Conservation (phyloP, 37 sponge, comb jelly and placozoan genomes). For the Petrosia ficiformis region DNA sequence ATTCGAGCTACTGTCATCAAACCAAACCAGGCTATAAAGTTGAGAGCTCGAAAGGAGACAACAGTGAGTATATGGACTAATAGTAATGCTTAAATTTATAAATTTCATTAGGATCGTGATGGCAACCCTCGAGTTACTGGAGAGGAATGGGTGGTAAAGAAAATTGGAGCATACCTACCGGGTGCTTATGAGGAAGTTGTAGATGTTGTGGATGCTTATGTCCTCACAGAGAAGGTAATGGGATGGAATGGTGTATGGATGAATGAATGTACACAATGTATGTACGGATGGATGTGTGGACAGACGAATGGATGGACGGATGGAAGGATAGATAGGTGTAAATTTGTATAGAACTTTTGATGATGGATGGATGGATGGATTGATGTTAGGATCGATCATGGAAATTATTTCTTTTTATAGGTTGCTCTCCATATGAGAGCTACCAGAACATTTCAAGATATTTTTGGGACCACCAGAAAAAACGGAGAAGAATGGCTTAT, state of each 20-base stretch:
- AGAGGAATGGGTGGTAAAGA: constrained; percentile 98
- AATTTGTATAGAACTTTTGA: not conserved
- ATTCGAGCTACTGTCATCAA: constrained; percentile 94
- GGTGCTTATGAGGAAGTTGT: constrained; percentile 99
- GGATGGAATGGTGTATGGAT: too few species aligned
- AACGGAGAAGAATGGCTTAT: constrained; percentile 99
- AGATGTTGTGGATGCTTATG: constrained; percentile 91
- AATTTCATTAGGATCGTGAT: constrained; percentile 76
- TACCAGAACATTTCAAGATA: constrained; percentile 88
- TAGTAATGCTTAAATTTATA: not conserved
- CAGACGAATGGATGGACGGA: too few species aligned
- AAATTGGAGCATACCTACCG: constrained; percentile 99
- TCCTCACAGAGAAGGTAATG: constrained; percentile 96
- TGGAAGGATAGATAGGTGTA: too few species aligned
- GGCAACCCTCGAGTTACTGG: constrained; percentile 93
- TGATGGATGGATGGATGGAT: too few species aligned
- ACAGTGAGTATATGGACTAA: constrained; percentile 34
- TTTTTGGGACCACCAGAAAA: constrained; percentile 79
- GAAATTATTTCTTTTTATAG: constrained; percentile 45
- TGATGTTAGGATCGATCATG: too few species aligned
- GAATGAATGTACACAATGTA: not conserved
- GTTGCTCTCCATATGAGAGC: constrained; percentile 96
- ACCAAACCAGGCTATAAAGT: constrained; percentile 97
- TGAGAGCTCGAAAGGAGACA: constrained; percentile 95
- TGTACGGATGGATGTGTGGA: not conserved